phyloP scores from a whole-genome alignment of 1,140 invertebrate species.

The Melitaea cinxia region DNA sequence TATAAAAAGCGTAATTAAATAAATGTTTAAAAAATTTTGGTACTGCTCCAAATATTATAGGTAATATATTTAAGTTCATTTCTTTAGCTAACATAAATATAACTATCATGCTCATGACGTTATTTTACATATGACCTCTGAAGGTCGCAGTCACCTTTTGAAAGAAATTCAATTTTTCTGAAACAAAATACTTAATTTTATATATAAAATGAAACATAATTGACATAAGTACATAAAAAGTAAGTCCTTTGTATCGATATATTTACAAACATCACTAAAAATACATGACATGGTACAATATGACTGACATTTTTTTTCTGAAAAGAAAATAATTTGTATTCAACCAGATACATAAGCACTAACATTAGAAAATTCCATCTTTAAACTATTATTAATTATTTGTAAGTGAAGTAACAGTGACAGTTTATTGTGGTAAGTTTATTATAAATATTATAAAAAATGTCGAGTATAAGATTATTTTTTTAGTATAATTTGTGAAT shows the following conservation, averaged over 20 bases:
- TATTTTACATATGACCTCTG: constrained; percentile 58
- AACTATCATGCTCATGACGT: constrained; percentile 31
- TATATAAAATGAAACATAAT: neutral
- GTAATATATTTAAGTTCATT: constrained; percentile 30
- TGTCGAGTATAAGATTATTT: constrained; percentile 63
- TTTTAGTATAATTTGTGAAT: constrained; percentile 47
- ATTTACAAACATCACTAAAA: neutral
- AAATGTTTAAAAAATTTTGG: constrained; percentile 19
- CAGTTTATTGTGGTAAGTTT: constrained; percentile 54
- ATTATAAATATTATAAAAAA: constrained; percentile 40
- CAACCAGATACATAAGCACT: neutral
- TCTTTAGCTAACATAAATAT: constrained; percentile 31
- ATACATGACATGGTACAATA: neutral
- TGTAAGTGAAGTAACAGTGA: constrained; percentile 7
- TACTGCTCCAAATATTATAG: constrained; percentile 29
- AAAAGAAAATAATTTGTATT: neutral
- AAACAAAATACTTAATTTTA: neutral
- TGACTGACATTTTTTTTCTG: neutral
- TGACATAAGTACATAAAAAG: neutral
- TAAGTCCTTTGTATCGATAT: neutral
- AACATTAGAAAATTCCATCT: neutral
- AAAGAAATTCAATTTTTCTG: neutral
- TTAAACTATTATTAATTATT: constrained; percentile 1
- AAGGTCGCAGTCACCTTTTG: constrained; percentile 67
- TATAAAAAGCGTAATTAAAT: constrained; percentile 20